These are phyloP conservation scores for Lepilemur septentrionalis DNA, from an alignment of 2,797 vertebrate genomes.

Conservation along the genomic window DNA sequence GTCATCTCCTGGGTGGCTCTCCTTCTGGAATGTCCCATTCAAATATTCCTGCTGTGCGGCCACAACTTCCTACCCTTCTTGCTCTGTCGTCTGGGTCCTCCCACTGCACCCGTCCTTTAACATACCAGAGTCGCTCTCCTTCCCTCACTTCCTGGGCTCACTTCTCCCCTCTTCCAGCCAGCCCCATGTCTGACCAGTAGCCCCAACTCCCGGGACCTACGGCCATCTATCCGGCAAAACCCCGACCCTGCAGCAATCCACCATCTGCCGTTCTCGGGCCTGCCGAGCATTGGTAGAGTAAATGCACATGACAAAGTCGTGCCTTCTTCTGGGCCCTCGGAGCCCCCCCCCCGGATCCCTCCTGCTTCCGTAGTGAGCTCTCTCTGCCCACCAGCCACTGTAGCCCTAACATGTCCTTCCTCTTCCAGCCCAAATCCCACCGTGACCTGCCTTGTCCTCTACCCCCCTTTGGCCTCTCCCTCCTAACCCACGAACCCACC, in stretches of 20 bases:
- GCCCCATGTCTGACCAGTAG: too few species aligned
- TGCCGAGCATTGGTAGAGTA: not conserved
- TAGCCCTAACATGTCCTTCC: not conserved
- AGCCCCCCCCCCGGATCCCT: accelerated
- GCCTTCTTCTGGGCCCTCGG: too few species aligned
- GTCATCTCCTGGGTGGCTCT: not conserved
- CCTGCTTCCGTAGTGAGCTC: not conserved
- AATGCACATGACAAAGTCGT: not conserved
- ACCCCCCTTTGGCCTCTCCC: not conserved
- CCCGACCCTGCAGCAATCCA: too few species aligned
- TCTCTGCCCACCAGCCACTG: too few species aligned
- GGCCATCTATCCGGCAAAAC: accelerated
- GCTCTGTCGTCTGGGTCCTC: not conserved
- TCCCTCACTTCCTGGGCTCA: too few species aligned
- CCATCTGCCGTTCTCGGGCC: not conserved
- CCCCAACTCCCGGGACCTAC: accelerated
- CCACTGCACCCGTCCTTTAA: accelerated
- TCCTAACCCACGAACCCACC: not conserved
- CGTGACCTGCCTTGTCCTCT: accelerated
- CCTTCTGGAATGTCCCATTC: not conserved
- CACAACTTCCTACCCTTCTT: not conserved
- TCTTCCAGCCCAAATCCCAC: not conserved
- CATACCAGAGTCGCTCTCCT: not conserved
- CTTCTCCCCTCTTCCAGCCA: not conserved
- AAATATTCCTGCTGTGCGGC: not conserved